These are phyloP conservation scores for Caenorhabditis inopinata DNA, from an alignment of 1,140 invertebrate species.

Conservation along the genomic window DNA sequence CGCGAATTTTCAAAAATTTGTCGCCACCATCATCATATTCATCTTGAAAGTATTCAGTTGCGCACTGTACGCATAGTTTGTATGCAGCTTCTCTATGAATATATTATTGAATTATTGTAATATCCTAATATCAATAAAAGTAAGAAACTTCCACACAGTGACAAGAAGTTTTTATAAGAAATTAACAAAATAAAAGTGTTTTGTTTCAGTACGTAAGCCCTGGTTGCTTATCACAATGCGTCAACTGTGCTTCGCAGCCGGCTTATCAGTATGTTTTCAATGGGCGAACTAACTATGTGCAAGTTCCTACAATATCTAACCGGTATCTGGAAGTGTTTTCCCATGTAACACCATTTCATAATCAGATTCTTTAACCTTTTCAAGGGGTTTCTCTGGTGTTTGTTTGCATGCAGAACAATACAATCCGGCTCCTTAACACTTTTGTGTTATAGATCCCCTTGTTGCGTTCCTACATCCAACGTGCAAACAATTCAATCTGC, in stretches of 20 bases:
- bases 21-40: constrained; percentile 22
- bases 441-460: neutral
- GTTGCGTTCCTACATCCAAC: constrained; percentile 28
- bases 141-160: no score
- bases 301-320: constrained; percentile 31
- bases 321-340: neutral
- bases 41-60: neutral
- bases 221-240: constrained; percentile 12
- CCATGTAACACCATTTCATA: no score
- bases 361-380: neutral
- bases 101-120: constrained; percentile 8
- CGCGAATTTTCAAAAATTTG: neutral
- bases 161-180: neutral
- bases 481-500: constrained; percentile 32
- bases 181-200: neutral
- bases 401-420: neutral
- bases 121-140: constrained; percentile 30
- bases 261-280: constrained; percentile 36
- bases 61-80: neutral
- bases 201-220: constrained; percentile 22
- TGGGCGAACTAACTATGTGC: constrained; percentile 25
- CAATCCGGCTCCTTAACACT: constrained; percentile 6
- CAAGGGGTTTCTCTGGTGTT: neutral
- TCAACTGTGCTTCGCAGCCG: constrained; percentile 31
- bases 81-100: constrained; percentile 5